Evolutionary conservation across 2,888 invertebrate genomes (phyloP).

Genomic region (Clunio marinus): DNA sequence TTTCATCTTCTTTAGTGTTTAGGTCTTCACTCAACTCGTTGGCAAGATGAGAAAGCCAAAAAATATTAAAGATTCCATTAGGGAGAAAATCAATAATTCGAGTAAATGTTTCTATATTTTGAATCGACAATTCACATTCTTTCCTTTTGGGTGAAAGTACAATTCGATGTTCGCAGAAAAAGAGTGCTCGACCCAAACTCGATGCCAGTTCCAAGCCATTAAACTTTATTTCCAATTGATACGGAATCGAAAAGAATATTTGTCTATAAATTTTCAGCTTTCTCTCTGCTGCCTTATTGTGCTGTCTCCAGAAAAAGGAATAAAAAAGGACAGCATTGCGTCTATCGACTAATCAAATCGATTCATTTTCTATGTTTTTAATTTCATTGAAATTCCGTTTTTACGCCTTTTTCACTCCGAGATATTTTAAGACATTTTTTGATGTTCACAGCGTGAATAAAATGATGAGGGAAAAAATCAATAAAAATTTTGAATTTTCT

Average conservation of each 20-base stretch:
- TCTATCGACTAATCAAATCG: neutral
- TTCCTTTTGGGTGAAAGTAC: slow-evolving; percentile 8
- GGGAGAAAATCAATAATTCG: neutral
- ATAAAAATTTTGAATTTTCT: no score
- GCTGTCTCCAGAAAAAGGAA: no score
- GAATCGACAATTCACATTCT: neutral
- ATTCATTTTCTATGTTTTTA: neutral
- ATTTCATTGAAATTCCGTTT: neutral
- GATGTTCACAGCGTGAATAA: no score
- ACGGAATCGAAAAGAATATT: slow-evolving; percentile 6
- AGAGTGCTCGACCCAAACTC: neutral
- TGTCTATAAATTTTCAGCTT: neutral
- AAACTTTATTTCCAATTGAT: slow-evolving; percentile 30
- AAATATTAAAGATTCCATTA: slow-evolving; percentile 7
- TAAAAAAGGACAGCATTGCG: neutral
- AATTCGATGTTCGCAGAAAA: neutral
- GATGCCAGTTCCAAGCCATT: slow-evolving; percentile 25
- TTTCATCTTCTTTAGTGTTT: neutral
- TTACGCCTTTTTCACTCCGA: no score
- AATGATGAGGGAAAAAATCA: no score
- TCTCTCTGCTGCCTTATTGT: neutral
- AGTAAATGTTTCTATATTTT: neutral
- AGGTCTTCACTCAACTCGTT: no score
- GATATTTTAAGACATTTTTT: no score
- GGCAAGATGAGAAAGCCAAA: neutral